Percentiles rank a stretch among this genome's conserved stretches.
phyloP scores from a whole-genome alignment of 2,888 invertebrate genomes.

The Drosophila diplacantha region DNA sequence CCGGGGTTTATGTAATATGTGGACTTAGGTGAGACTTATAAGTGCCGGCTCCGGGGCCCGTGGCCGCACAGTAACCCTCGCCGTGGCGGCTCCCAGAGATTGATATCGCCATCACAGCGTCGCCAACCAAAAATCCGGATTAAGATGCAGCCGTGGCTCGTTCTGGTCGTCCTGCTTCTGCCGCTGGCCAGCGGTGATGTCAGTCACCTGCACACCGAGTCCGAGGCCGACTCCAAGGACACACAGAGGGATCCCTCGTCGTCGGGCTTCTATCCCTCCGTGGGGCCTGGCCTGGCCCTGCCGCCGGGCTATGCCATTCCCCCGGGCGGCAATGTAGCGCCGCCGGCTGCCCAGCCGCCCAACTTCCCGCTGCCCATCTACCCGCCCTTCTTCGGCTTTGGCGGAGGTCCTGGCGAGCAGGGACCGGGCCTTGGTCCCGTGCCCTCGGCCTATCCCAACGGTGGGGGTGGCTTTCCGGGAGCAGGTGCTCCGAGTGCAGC shows the following conservation, averaged over 20 bases:
- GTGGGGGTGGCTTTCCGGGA: conserved; percentile 9
- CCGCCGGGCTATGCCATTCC: conserved; percentile 57
- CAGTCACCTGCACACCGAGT: conserved; percentile 28
- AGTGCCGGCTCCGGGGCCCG: conserved; percentile 46
- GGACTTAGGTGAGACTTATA: conserved; percentile 54
- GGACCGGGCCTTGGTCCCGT: conserved; percentile 13
- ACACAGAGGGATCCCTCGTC: conserved; percentile 37
- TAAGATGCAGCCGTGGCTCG: conserved; percentile 29
- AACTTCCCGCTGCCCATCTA: conserved; percentile 63
- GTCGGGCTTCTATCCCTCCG: conserved; percentile 42
- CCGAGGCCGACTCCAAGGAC: conserved; percentile 19
- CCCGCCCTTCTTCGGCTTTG: conserved; percentile 63
- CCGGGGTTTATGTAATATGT: conserved; percentile 31
- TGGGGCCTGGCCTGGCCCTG: conserved; percentile 49
- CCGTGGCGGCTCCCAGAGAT: conserved; percentile 32
- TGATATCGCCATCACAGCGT: not conserved
- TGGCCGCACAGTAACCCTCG: conserved; percentile 46
- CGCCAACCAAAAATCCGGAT: not conserved
- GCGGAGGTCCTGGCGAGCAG: conserved; percentile 18
- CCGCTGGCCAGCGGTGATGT: conserved; percentile 29
- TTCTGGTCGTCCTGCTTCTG: conserved; percentile 19
- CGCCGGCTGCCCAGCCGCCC: conserved; percentile 43
- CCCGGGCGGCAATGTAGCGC: conserved; percentile 41
- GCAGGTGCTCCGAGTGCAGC: conserved; percentile 17
- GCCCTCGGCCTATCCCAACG: conserved; percentile 30